Conservation (phyloP, 2,888 invertebrate species). For the Alloscopus bannaensis region DNA sequence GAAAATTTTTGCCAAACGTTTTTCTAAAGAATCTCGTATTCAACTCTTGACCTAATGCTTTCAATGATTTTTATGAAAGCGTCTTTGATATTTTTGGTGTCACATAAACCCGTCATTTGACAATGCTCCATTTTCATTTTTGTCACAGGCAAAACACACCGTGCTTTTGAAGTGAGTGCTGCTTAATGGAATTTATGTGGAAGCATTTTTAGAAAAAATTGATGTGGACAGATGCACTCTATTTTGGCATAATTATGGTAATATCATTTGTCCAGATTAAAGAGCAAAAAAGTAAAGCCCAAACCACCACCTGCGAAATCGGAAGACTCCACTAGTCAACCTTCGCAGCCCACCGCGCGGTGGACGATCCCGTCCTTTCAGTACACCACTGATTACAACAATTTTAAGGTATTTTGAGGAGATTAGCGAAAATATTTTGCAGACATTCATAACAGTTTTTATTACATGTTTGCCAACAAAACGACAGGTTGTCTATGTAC, state of each 20-base stretch:
- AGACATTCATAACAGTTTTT: too few species aligned
- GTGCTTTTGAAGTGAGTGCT: too few species aligned
- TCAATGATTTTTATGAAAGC: too few species aligned
- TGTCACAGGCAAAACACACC: conserved; percentile 72
- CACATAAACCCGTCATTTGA: too few species aligned
- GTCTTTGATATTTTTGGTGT: too few species aligned
- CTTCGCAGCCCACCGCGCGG: conserved; percentile 4
- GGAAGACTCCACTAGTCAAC: conserved; percentile 25
- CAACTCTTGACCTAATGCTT: too few species aligned
- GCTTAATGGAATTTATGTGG: conserved; percentile 72
- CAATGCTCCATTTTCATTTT: too few species aligned
- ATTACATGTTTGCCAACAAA: too few species aligned
- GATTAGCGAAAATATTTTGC: too few species aligned
- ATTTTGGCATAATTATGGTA: neutral
- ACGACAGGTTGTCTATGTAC: too few species aligned
- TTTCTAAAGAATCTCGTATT: too few species aligned
- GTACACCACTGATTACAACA: conserved; percentile 28
- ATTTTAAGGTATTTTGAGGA: conserved; percentile 40
- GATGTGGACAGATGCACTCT: neutral
- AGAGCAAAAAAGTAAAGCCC: conserved; percentile 68
- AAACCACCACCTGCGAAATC: conserved; percentile 24
- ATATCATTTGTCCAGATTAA: conserved; percentile 59
- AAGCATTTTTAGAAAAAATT: conserved; percentile 54
- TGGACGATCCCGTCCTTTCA: conserved; percentile 52
- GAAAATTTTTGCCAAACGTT: too few species aligned